Conservation (phyloP, 2,797 vertebrate species). For the Enteromius paludinosus region DNA sequence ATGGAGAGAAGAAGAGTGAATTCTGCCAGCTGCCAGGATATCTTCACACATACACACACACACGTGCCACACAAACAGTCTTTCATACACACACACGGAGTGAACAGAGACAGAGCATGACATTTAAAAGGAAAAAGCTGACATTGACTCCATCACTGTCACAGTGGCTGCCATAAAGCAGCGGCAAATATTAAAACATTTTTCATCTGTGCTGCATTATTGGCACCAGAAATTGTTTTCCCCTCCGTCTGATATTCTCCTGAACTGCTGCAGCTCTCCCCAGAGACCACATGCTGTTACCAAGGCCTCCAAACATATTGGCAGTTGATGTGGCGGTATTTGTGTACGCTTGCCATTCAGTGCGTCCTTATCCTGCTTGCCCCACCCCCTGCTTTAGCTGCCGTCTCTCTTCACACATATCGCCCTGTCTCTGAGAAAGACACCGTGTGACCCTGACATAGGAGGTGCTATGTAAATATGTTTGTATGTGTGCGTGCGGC, state of each 20-base stretch:
- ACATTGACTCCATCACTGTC: constrained; percentile 99
- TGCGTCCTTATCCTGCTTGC: constrained; percentile 76
- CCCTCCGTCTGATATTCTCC: constrained; percentile 97
- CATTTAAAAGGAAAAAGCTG: constrained; percentile 99
- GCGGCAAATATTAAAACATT: constrained; percentile 99
- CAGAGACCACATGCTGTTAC: constrained; percentile 94
- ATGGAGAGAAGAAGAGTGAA: constrained; percentile 84
- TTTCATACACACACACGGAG: constrained; percentile 50
- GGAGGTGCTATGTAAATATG: constrained; percentile 54
- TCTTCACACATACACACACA: constrained; percentile 62
- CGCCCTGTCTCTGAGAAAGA: constrained; percentile 63
- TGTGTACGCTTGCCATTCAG: constrained; percentile 97
- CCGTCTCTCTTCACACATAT: constrained; percentile 42
- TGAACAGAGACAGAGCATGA: constrained; percentile 91
- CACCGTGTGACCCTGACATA: constrained; percentile 61
- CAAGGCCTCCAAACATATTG: constrained; percentile 97
- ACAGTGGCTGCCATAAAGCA: constrained; percentile 97
- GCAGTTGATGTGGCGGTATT: constrained; percentile 95
- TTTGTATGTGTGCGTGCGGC: constrained; percentile 41
- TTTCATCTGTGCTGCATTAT: constrained; percentile 99
- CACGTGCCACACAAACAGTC: constrained; percentile 53
- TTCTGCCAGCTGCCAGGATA: constrained; percentile 72
- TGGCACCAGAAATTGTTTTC: constrained; percentile 99
- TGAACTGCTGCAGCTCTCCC: constrained; percentile 93
- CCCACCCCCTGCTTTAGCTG: constrained; percentile 43